A percentile compares a stretch with the other conserved stretches of the same genome.
phyloP scores from a whole-genome alignment of 1,140 invertebrate genomes.

The Himalopsyche phryganea region DNA sequence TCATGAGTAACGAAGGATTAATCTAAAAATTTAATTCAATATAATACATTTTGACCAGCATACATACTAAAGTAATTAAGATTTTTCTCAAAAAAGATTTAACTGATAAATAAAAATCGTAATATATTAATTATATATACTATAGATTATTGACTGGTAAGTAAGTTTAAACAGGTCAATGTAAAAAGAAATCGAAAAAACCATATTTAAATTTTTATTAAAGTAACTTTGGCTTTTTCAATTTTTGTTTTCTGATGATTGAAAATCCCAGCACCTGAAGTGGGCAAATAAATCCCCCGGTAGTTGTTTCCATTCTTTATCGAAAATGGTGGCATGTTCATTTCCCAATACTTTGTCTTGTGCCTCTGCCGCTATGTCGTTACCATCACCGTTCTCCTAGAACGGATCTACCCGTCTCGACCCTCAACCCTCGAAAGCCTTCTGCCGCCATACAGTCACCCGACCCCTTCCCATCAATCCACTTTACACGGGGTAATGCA shows the following conservation, averaged over 20 bases:
- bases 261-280: not conserved
- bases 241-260: not conserved
- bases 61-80: no score
- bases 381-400: constrained; percentile 3
- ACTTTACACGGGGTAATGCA: constrained; percentile 29
- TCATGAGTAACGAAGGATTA: no score
- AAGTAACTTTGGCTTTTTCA: no score
- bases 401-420: not conserved
- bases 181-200: no score
- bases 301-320: constrained; percentile 16
- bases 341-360: constrained; percentile 19
- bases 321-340: constrained; percentile 15
- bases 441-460: not conserved
- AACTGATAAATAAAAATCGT: no score
- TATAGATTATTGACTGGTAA: no score
- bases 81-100: no score
- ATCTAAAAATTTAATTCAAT: no score
- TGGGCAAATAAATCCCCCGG: constrained; percentile 16
- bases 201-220: no score
- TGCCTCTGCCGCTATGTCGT: constrained; percentile 4
- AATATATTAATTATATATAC: no score
- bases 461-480: constrained; percentile 24
- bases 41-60: no score
- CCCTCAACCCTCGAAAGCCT: not conserved
- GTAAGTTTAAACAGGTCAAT: no score